These are phyloP conservation scores for Lysandra bellargus DNA, from an alignment of 2,888 invertebrate species.

Conservation along the genomic window DNA sequence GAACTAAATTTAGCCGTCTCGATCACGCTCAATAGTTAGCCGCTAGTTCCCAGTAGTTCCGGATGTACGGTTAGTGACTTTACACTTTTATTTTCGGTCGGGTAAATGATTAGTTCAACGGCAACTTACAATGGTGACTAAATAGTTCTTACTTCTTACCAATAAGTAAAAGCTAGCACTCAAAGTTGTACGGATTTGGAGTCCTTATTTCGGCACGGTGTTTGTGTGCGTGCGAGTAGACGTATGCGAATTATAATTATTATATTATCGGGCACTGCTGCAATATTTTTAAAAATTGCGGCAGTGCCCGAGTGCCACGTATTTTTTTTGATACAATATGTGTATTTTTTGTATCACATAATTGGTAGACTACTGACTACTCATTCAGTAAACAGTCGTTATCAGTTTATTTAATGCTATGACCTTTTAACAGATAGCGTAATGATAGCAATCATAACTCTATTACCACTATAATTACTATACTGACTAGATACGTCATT, in stretches of 20 bases:
- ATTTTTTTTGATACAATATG: neutral
- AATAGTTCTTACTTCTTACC: too few species aligned
- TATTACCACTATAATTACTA: neutral
- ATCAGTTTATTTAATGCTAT: neutral
- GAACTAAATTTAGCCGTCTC: constrained; percentile 30
- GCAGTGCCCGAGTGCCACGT: too few species aligned
- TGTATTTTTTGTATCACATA: neutral
- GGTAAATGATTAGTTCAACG: neutral
- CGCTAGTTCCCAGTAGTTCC: constrained; percentile 12
- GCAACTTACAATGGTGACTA: too few species aligned
- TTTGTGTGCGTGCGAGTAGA: too few species aligned
- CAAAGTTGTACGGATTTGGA: too few species aligned
- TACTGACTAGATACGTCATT: neutral
- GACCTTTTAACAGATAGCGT: constrained; percentile 3
- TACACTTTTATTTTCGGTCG: neutral
- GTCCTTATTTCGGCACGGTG: too few species aligned
- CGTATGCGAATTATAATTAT: too few species aligned
- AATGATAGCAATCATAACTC: constrained; percentile 7
- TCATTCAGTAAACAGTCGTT: neutral
- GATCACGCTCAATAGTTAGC: constrained; percentile 27
- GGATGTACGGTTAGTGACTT: neutral
- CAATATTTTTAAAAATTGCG: too few species aligned
- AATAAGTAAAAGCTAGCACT: neutral
- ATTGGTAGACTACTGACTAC: neutral
- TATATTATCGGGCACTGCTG: too few species aligned